Evolutionary conservation across 2,888 invertebrate genomes (phyloP), one percentile per base, ranked within the genome.

Genomic region (Mellilla xanthometata): DNA sequence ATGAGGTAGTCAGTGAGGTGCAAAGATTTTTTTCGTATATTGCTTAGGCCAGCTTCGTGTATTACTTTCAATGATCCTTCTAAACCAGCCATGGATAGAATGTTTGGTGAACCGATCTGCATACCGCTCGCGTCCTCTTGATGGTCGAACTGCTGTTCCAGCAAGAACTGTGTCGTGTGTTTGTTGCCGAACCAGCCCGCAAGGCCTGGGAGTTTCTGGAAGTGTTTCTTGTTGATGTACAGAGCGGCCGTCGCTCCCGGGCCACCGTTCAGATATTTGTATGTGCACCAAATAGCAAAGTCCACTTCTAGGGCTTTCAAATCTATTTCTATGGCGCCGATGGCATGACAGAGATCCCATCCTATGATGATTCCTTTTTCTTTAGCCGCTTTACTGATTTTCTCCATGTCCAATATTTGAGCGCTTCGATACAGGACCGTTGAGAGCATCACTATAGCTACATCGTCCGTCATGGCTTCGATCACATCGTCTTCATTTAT

Each of bases 221-320:
- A 86, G 50, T 87, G 81, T 52, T 68, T 78, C 6, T 71, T 72
- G 38, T 86, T 86, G 5, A 86, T 77, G 36, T 84, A 87, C 24
- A 85, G 45, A 0, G 69, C 80, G 0, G 79, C 76, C 0, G 71
- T 22, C 0, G 84, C 72, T 0, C 87, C 86, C 0, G 86, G 86
- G 0, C 87, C 87, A 0, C 84, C 86, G 35, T 85, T 86, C 10
- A 87, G 49, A 36, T 87, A 86, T 57, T 87, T 87, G 36, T 87
- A 87, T 2, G 81, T 86, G 41, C 85, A 86, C 87, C 86, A 86
- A 3, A 86, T 60, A 0, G 85, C 87, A 46, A 86, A 87, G 53
- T 87, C 87, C 11, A 72, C 61, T 42, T 85, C 78, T 2, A 83
- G n/a, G 9, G 66, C 55, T 27, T 77, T 78, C 2, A 87, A 54